These are phyloP conservation scores for Arctopsyche grandis DNA, from an alignment of 1,140 invertebrate genomes.

Conservation along the genomic window DNA sequence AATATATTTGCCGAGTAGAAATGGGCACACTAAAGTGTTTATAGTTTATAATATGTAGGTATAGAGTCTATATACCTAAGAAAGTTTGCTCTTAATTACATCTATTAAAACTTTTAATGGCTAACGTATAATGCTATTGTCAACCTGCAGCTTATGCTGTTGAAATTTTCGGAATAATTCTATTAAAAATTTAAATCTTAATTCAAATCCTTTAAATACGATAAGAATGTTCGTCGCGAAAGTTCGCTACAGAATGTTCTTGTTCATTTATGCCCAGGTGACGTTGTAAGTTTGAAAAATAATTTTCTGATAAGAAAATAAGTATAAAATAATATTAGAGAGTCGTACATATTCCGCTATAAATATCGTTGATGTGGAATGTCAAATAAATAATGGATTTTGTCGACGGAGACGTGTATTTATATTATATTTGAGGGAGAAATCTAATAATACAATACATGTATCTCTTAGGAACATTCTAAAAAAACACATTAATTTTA, in stretches of 20 bases:
- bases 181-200: not conserved
- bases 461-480: no score
- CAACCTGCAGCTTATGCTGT: not conserved
- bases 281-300: no score
- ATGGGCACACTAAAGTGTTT: not conserved
- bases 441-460: no score
- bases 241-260: not conserved
- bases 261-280: not conserved
- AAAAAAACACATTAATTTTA: no score
- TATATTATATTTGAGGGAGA: no score
- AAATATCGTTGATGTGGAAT: no score
- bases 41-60: not conserved
- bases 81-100: constrained; percentile 2
- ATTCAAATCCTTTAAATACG: not conserved
- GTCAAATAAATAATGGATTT: no score
- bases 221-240: not conserved
- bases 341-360: no score
- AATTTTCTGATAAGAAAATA: no score
- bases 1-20: no score
- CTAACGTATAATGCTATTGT: constrained; percentile 12
- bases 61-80: not conserved
- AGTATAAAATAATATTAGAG: no score
- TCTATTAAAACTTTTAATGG: not conserved
- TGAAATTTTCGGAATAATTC: not conserved
- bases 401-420: no score